Percentiles rank a stretch among this genome's conserved stretches.
Conservation (phyloP, 2,888 invertebrate species). For the Tuta absoluta region DNA sequence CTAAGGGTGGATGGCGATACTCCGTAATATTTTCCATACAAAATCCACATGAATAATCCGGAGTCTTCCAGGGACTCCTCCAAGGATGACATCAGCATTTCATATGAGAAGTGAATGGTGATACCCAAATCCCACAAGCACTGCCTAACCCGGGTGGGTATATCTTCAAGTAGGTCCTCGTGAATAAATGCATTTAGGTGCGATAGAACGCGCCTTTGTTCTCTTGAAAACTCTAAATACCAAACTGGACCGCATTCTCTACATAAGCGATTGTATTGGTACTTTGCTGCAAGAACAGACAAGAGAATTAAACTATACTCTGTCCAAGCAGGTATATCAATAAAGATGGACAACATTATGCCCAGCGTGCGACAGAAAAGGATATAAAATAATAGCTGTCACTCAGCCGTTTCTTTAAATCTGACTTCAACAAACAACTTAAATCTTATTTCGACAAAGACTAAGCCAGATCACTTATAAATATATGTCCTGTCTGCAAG, state of each 20-base stretch:
- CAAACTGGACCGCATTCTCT: conserved; percentile 61
- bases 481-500: too few species aligned
- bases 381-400: too few species aligned
- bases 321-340: too few species aligned
- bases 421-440: too few species aligned
- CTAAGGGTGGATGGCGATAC: conserved; percentile 56
- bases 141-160: conserved; percentile 56
- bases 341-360: too few species aligned
- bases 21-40: conserved; percentile 62
- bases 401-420: too few species aligned
- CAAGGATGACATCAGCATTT: conserved; percentile 61
- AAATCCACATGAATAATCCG: conserved; percentile 70
- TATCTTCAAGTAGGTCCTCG: conserved; percentile 67
- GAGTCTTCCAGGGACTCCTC: conserved; percentile 55
- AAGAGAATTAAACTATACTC: neutral
- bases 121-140: conserved; percentile 63
- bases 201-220: conserved; percentile 54
- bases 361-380: too few species aligned
- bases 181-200: conserved; percentile 58
- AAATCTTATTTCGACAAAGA: too few species aligned
- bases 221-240: conserved; percentile 62
- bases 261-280: conserved; percentile 49
- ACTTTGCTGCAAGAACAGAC: neutral
- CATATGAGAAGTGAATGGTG: conserved; percentile 53
- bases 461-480: too few species aligned